Evolutionary conservation across 1,140 invertebrate genomes (phyloP).

Genomic region (Pachypeltis micranthus): DNA sequence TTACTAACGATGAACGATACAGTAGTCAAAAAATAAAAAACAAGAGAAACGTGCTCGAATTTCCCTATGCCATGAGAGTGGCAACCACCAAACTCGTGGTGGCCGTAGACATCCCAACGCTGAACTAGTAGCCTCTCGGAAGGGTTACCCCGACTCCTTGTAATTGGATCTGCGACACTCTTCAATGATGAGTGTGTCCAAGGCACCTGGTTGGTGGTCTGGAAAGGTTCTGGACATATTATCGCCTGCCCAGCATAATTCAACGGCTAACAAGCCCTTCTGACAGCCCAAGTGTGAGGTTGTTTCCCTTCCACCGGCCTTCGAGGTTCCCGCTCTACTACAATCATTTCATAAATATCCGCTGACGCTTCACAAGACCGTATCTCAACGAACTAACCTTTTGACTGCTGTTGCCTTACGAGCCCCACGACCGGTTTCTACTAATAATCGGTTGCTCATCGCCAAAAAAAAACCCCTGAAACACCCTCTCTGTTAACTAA

Average conservation of each 20-base stretch:
- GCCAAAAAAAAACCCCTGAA: too few relatives aligned
- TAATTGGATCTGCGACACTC: conserved; percentile 8
- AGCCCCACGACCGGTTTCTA: too few relatives aligned
- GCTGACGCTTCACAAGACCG: not conserved
- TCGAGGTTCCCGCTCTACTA: not conserved
- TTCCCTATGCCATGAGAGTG: too few relatives aligned
- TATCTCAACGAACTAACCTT: not conserved
- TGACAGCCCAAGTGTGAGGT: conserved; percentile 9
- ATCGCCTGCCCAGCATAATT: not conserved
- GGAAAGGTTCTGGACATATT: not conserved
- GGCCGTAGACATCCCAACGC: too few relatives aligned
- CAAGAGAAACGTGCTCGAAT: too few relatives aligned
- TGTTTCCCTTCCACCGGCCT: not conserved
- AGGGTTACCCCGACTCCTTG: too few relatives aligned
- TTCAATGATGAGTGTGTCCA: not conserved
- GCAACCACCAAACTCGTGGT: too few relatives aligned
- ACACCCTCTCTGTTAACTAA: too few relatives aligned
- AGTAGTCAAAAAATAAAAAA: too few relatives aligned
- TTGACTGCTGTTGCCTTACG: not conserved
- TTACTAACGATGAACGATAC: too few relatives aligned
- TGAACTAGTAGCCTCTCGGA: too few relatives aligned
- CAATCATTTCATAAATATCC: conserved; percentile 10
- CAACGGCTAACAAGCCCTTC: not conserved
- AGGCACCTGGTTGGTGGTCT: conserved; percentile 4
- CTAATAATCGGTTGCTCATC: too few relatives aligned